A percentile compares a stretch with the other conserved stretches of the same genome.
These are phyloP conservation scores for Mus spretus DNA, from an alignment of 2,797 vertebrate genomes.

Conservation along the genomic window DNA sequence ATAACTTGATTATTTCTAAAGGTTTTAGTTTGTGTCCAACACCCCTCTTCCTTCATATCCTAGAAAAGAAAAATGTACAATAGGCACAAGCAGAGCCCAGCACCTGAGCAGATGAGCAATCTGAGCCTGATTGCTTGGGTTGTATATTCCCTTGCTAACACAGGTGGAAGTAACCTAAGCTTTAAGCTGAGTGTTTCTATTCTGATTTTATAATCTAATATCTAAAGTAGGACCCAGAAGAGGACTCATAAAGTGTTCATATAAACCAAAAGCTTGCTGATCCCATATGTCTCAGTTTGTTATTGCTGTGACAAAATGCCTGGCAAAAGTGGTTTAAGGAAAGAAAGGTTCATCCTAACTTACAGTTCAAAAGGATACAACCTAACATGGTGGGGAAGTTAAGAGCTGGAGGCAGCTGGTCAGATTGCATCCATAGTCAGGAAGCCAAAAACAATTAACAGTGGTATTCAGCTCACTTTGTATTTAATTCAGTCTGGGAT, in stretches of 20 bases:
- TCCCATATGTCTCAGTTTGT: neutral
- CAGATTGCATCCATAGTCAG: neutral
- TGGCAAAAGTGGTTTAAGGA: neutral
- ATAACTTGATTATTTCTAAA: neutral
- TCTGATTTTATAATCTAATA: conserved; percentile 21
- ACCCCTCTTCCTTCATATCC: neutral
- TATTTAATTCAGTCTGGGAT: neutral
- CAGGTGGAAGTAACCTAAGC: neutral
- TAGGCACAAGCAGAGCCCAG: neutral
- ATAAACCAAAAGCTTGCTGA: neutral
- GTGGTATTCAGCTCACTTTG: neutral
- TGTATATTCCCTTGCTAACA: neutral
- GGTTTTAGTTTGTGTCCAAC: neutral
- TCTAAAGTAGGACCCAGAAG: neutral
- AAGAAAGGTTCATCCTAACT: neutral
- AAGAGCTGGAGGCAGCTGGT: too few relatives aligned
- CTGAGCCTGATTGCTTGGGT: neutral
- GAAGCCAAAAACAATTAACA: neutral
- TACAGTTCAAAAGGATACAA: neutral
- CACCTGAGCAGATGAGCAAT: neutral
- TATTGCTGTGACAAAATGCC: neutral
- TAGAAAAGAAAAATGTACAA: neutral
- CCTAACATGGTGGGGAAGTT: neutral
- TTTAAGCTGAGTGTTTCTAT: neutral
- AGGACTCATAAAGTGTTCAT: conserved; percentile 15